phyloP scores from a whole-genome alignment of 2,797 vertebrate genomes.

The Masticophis lateralis region DNA sequence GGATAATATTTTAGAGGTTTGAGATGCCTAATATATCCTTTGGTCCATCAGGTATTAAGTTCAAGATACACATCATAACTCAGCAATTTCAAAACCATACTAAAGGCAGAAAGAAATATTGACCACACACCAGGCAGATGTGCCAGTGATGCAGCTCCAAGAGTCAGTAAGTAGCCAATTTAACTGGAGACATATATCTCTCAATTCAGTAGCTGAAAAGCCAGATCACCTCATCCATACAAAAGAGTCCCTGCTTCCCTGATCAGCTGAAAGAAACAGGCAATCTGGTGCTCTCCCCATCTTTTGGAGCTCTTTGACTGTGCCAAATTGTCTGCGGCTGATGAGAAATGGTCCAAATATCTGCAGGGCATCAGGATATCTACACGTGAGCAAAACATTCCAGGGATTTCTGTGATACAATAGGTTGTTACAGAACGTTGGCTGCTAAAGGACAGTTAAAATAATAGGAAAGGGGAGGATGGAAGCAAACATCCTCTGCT shows the following conservation, averaged over 20 bases:
- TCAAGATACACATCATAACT: slow-evolving; percentile 47
- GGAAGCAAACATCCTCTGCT: background rate
- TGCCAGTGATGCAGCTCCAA: background rate
- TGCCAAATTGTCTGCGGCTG: background rate
- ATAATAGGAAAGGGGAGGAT: background rate
- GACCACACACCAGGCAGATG: background rate
- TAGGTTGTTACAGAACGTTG: background rate
- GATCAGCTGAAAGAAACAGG: background rate
- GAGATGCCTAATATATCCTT: slow-evolving; percentile 46
- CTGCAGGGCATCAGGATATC: background rate
- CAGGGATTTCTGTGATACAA: background rate
- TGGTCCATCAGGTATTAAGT: slow-evolving; percentile 39
- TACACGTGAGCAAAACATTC: background rate
- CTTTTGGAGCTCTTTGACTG: background rate
- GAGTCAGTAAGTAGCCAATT: background rate
- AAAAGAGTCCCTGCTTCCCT: background rate
- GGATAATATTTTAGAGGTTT: slow-evolving; percentile 44
- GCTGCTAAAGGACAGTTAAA: background rate
- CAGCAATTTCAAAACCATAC: slow-evolving; percentile 38
- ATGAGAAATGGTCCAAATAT: background rate
- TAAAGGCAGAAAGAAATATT: slow-evolving; percentile 8
- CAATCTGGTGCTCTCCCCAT: background rate
- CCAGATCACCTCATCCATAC: background rate
- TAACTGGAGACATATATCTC: background rate
- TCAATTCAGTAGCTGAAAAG: background rate